These are phyloP conservation scores for Dendropsophus ebraccatus DNA, from an alignment of 2,113 vertebrate species.

Conservation along the genomic window DNA sequence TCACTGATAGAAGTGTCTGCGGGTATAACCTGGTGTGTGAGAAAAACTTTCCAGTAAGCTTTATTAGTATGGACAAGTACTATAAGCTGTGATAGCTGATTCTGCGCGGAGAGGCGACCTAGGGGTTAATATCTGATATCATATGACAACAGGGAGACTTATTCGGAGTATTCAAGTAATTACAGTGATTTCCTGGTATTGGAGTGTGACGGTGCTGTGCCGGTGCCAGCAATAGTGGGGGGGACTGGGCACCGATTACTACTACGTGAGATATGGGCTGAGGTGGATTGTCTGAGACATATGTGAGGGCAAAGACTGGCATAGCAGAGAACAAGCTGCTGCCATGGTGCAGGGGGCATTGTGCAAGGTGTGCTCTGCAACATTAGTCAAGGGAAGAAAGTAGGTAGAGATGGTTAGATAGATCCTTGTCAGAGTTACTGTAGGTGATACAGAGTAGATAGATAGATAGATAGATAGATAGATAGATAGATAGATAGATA, in stretches of 20 bases:
- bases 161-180: conserved; percentile 28
- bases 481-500: too few relatives aligned
- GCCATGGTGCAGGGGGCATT: neutral
- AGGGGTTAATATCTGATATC: neutral
- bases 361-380: neutral
- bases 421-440: too few relatives aligned
- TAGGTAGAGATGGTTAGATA: too few relatives aligned
- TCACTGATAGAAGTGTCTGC: too few relatives aligned
- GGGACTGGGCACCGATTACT: neutral
- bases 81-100: neutral
- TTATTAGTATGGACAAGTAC: neutral
- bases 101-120: neutral
- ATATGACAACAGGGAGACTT: neutral
- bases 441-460: too few relatives aligned
- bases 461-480: neutral
- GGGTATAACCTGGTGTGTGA: neutral
- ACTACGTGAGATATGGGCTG: neutral
- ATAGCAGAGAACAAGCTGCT: neutral
- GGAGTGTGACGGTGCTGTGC: neutral
- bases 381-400: neutral
- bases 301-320: neutral
- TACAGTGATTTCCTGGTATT: conserved; percentile 22
- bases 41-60: neutral
- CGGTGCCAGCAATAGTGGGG: too few relatives aligned
- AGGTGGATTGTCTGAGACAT: neutral